Conservation (phyloP, 2,113 vertebrate species). For the Tupaia chinensis region DNA sequence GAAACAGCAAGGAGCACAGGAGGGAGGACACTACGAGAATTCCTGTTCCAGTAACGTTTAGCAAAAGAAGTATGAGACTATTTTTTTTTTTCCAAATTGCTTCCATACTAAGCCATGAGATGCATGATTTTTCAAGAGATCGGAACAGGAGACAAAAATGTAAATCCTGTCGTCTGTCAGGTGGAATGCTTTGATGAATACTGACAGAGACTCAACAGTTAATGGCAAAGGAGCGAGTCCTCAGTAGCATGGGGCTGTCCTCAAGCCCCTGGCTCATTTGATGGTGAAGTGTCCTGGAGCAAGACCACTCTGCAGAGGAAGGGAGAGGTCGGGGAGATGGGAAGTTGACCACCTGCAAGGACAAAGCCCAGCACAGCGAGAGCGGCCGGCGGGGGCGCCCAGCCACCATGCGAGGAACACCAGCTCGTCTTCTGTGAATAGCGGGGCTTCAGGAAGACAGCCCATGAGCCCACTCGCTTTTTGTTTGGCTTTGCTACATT, state of each 20-base stretch:
- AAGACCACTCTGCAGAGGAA: not conserved
- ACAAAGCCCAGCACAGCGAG: not conserved
- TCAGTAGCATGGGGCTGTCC: accelerated
- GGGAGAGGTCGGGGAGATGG: not conserved
- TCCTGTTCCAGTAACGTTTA: accelerated
- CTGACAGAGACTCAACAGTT: not conserved
- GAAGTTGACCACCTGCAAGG: not conserved
- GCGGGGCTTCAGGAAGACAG: constrained; percentile 40
- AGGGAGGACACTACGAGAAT: not conserved
- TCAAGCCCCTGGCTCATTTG: accelerated
- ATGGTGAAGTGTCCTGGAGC: not conserved
- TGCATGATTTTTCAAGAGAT: not conserved
- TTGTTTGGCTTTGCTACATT: constrained; percentile 31
- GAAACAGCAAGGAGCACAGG: not conserved
- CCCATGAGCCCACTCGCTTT: not conserved
- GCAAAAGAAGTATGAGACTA: not conserved
- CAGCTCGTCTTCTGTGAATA: not conserved
- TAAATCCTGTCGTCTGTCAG: accelerated
- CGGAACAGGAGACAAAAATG: not conserved
- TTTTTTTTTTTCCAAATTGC: too few relatives aligned
- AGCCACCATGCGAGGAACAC: not conserved
- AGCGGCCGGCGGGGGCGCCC: not conserved
- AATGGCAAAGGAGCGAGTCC: accelerated
- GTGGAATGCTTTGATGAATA: too few relatives aligned
- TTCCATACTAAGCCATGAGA: not conserved